These are phyloP conservation scores for Pandemis cinnamomeana DNA, from an alignment of 2,888 invertebrate species.

Conservation along the genomic window DNA sequence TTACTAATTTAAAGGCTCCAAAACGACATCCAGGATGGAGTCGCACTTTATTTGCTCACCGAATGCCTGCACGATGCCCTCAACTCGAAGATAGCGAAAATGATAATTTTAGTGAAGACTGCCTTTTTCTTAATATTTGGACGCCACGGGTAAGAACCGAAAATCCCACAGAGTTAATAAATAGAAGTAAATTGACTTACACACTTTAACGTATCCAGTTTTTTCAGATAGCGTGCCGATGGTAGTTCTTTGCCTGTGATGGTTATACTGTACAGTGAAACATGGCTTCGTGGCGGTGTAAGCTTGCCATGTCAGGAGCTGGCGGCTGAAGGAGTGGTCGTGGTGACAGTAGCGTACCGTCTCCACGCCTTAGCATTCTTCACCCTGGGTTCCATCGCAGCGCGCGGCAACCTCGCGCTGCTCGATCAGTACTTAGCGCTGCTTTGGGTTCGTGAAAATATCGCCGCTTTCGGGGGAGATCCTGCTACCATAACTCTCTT, in stretches of 20 bases:
- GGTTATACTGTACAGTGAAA: conserved; percentile 87
- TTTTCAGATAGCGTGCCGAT: conserved; percentile 77
- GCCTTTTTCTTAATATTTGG: conserved; percentile 96
- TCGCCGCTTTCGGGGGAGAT: conserved; percentile 92
- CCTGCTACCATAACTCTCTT: conserved; percentile 90
- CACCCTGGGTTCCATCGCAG: conserved; percentile 79
- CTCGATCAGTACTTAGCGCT: conserved; percentile 94
- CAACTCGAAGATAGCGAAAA: conserved; percentile 73
- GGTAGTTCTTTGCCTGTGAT: conserved; percentile 87
- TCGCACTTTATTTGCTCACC: conserved; percentile 87
- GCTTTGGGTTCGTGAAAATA: conserved; percentile 90
- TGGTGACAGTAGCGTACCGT: conserved; percentile 88
- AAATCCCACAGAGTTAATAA: neutral
- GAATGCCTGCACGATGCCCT: conserved; percentile 88
- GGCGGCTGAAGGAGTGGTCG: conserved; percentile 88
- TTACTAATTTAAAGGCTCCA: conserved; percentile 82
- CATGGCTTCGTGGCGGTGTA: conserved; percentile 82
- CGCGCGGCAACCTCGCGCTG: conserved; percentile 93
- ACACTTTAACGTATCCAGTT: conserved; percentile 43
- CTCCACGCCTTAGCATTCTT: conserved; percentile 89
- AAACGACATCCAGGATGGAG: conserved; percentile 89
- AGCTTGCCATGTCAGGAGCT: conserved; percentile 88
- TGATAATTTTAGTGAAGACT: conserved; percentile 88
- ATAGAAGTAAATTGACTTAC: neutral
- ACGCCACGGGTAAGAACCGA: conserved; percentile 87